These are phyloP conservation scores for Eupsittula cactorum DNA, from an alignment of 2,113 vertebrate species.

Conservation along the genomic window DNA sequence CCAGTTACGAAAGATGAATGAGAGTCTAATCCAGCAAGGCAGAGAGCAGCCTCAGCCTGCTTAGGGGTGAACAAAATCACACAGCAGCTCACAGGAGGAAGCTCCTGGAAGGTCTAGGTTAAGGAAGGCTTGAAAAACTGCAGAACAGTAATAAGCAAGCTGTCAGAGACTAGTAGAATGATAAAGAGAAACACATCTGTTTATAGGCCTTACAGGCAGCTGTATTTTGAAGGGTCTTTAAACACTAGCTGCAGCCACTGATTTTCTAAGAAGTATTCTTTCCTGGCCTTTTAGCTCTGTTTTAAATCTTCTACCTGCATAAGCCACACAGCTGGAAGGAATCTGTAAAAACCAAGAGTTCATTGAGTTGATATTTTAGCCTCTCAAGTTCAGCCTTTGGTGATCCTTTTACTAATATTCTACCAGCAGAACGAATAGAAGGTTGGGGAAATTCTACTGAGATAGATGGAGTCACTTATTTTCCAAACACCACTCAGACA, in stretches of 20 bases:
- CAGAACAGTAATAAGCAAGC: background rate
- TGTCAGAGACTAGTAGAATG: background rate
- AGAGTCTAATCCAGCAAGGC: background rate
- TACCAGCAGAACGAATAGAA: background rate
- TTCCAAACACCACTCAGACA: background rate
- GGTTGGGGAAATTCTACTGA: background rate
- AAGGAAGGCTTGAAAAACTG: background rate
- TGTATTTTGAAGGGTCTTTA: background rate
- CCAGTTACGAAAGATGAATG: background rate
- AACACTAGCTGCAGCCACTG: background rate
- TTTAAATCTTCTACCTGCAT: background rate
- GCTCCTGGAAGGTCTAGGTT: background rate
- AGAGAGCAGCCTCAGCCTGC: background rate
- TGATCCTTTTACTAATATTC: background rate
- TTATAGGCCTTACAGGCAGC: background rate
- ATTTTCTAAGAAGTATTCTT: background rate
- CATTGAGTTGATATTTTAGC: background rate
- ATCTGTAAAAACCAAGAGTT: background rate
- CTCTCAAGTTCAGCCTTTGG: background rate
- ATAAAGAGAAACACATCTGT: background rate
- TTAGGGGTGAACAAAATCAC: background rate
- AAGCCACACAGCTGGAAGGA: background rate
- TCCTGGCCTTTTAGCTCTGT: background rate
- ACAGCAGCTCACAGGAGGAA: background rate
- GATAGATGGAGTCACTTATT: background rate